phyloP scores from a whole-genome alignment of 2,113 vertebrate species.

The Carassius carassius region DNA sequence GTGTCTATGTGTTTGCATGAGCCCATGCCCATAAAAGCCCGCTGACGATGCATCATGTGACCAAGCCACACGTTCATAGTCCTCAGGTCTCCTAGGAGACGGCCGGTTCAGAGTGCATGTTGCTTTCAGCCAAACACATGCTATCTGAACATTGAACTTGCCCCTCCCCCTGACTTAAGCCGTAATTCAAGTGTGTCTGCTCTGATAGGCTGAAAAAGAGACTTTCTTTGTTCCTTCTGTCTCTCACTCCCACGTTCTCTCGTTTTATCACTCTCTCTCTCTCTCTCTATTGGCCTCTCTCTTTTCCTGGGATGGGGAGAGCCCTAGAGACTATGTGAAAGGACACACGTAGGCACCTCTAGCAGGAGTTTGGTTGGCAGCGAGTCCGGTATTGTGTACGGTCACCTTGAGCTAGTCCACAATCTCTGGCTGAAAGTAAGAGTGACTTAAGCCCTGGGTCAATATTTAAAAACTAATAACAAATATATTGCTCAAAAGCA shows the following conservation, averaged over 20 bases:
- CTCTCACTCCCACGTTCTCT: conserved; percentile 27
- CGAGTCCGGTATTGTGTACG: conserved; percentile 50
- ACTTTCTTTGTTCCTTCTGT: conserved; percentile 39
- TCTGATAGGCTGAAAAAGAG: conserved; percentile 41
- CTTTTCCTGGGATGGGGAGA: conserved; percentile 16
- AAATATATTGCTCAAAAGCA: neutral
- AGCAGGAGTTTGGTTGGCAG: conserved; percentile 64
- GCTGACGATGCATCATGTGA: conserved; percentile 44
- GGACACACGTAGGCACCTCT: conserved; percentile 71
- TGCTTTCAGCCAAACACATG: conserved; percentile 24
- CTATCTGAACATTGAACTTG: conserved; percentile 28
- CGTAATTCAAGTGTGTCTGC: conserved; percentile 40
- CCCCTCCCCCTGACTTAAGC: conserved; percentile 34
- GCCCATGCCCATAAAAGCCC: conserved; percentile 19
- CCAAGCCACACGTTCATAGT: conserved; percentile 44
- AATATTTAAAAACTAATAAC: neutral
- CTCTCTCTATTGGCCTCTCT: neutral
- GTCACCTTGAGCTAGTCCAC: conserved; percentile 48
- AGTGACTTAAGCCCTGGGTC: conserved; percentile 1
- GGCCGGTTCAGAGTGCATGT: conserved; percentile 35
- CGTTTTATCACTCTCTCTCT: conserved; percentile 19
- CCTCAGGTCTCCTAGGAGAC: conserved; percentile 50
- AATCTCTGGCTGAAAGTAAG: conserved; percentile 30
- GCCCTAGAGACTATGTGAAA: conserved; percentile 64
- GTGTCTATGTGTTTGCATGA: conserved; percentile 2